Evolutionary conservation across 2,797 vertebrate species (phyloP).

Genomic region (Sebastes glaucus): DNA sequence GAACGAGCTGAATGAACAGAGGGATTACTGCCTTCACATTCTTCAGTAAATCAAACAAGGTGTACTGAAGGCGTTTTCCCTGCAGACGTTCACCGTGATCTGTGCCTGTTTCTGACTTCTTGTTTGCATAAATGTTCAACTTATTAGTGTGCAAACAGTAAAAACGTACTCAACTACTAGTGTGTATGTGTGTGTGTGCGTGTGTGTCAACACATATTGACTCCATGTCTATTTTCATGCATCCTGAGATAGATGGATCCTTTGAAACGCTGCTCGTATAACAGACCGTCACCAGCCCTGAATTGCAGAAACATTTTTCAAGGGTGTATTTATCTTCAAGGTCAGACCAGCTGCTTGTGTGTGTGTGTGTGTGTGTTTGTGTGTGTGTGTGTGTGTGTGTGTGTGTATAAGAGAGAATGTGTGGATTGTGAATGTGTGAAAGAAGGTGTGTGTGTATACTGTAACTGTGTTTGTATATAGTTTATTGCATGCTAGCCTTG

Average conservation of each 20-base stretch:
- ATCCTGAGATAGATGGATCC: too few species aligned
- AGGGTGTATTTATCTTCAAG: neutral
- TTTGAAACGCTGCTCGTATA: too few species aligned
- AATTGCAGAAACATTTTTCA: conserved; percentile 59
- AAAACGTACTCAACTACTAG: neutral
- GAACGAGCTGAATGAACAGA: neutral
- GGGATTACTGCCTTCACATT: neutral
- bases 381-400: neutral
- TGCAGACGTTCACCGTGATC: too few species aligned
- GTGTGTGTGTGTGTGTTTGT: neutral
- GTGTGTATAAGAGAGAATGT: neutral
- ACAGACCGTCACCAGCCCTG: neutral
- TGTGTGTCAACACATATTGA: neutral
- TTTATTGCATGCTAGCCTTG: too few species aligned
- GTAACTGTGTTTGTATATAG: too few species aligned
- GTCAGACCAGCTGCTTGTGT: too few species aligned
- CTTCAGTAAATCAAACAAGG: neutral
- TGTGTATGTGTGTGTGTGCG: neutral
- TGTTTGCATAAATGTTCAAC: neutral
- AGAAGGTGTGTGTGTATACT: too few species aligned
- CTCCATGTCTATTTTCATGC: too few species aligned
- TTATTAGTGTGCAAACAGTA: neutral
- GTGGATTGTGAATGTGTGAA: too few species aligned
- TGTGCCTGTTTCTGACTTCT: too few species aligned
- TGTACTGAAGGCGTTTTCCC: neutral